Percentiles rank a stretch among this genome's conserved stretches.
Evolutionary conservation across 2,888 invertebrate genomes (phyloP).

Genomic region (Xylocampa areola): DNA sequence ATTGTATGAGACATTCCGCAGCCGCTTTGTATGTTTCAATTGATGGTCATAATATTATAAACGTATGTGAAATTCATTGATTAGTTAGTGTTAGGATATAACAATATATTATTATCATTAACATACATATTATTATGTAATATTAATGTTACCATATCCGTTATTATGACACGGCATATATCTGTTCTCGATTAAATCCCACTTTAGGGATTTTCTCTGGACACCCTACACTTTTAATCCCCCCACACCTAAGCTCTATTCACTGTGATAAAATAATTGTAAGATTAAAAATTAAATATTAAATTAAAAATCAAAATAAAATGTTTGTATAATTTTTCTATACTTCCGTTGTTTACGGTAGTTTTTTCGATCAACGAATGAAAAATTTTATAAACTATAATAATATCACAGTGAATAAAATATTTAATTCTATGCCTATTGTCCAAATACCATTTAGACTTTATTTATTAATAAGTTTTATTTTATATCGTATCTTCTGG

Average conservation of each 20-base stretch:
- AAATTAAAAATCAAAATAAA: conserved; percentile 52
- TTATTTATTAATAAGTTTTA: conserved; percentile 37
- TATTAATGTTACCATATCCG: conserved; percentile 56
- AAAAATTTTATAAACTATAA: conserved; percentile 50
- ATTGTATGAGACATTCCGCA: conserved; percentile 64
- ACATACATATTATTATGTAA: conserved; percentile 48
- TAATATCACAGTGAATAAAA: conserved; percentile 78
- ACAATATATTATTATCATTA: conserved; percentile 65
- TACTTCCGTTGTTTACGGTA: conserved; percentile 39
- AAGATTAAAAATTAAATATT: conserved; percentile 58
- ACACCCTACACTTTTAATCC: conserved; percentile 46
- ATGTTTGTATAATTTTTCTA: conserved; percentile 54
- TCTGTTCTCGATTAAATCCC: conserved; percentile 38
- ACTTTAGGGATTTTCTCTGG: conserved; percentile 41
- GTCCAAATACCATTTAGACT: conserved; percentile 45
- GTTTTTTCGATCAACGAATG: conserved; percentile 46
- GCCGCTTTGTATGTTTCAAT: conserved; percentile 57
- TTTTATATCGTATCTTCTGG: conserved; percentile 37
- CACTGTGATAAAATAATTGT: conserved; percentile 79
- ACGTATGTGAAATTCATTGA: conserved; percentile 47
- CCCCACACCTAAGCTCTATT: conserved; percentile 71
- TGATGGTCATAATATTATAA: conserved; percentile 48
- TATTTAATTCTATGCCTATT: conserved; percentile 52
- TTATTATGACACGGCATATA: conserved; percentile 55
- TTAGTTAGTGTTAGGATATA: conserved; percentile 66